These are phyloP conservation scores for Stichopus horrens DNA, from an alignment of 53 echinoderm and acorn worm genomes.

Conservation along the genomic window DNA sequence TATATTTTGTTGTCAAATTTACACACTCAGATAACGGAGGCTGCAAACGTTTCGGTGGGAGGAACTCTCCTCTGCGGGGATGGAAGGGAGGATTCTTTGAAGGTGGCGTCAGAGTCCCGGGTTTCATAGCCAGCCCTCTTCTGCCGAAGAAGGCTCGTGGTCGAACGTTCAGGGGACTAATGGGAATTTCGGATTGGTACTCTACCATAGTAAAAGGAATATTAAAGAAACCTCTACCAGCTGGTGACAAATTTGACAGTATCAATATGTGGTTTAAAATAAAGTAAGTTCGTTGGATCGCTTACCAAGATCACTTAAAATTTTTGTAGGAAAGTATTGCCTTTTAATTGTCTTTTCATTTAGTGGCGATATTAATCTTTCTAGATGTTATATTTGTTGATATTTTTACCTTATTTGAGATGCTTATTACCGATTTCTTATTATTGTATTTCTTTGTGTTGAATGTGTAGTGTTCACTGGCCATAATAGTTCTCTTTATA, in stretches of 20 bases:
- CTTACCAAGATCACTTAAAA: no score
- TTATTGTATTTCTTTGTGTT: no score
- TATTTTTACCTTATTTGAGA: no score
- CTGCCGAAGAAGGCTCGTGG: slow-evolving; percentile 24
- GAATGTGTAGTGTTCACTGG: no score
- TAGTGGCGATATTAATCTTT: no score
- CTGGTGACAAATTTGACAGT: slow-evolving; percentile 10
- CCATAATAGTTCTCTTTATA: no score
- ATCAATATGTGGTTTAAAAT: slow-evolving; percentile 46
- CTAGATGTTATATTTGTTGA: no score
- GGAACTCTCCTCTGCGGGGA: slow-evolving; percentile 40
- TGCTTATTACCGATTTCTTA: no score
- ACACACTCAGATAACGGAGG: slow-evolving; percentile 50
- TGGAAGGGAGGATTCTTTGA: slow-evolving; percentile 44
- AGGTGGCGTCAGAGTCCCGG: slow-evolving; percentile 36
- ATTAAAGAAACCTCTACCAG: background rate
- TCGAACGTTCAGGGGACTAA: slow-evolving; percentile 11
- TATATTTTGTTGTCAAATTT: background rate
- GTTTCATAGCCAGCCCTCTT: slow-evolving; percentile 39
- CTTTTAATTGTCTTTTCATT: no score
- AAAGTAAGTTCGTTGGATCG: slow-evolving; percentile 9
- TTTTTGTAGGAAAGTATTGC: no score
- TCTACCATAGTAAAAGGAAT: slow-evolving; percentile 43
- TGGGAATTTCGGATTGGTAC: slow-evolving; percentile 51
- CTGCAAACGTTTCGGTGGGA: background rate